These are phyloP conservation scores for Congeria kusceri DNA, from an alignment of 2,888 invertebrate genomes.

Conservation along the genomic window DNA sequence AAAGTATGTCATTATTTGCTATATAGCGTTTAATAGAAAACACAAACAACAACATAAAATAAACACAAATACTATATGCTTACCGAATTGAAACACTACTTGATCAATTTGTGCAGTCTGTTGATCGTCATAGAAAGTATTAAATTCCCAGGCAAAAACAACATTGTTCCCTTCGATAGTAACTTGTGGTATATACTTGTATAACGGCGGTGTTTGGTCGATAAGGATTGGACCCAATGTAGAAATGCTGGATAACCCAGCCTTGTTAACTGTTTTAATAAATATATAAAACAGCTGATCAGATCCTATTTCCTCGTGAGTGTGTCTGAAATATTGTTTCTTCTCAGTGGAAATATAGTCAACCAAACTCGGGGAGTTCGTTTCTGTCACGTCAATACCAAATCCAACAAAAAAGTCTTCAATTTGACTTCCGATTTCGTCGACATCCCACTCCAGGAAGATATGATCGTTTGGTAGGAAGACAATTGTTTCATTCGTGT, in stretches of 20 bases:
- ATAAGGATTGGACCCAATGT: constrained; percentile 63
- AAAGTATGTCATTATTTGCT: too few relatives aligned
- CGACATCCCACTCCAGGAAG: constrained; percentile 49
- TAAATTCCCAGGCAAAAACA: constrained; percentile 49
- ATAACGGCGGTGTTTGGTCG: constrained; percentile 66
- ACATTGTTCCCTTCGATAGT: constrained; percentile 31
- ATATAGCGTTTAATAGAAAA: too few relatives aligned
- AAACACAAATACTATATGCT: neutral
- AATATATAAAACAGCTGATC: constrained; percentile 54
- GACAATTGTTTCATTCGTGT: constrained; percentile 15
- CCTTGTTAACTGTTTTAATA: constrained; percentile 62
- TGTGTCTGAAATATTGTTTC: constrained; percentile 31
- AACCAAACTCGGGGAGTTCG: constrained; percentile 40
- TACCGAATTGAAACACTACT: constrained; percentile 56
- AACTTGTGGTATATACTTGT: constrained; percentile 17
- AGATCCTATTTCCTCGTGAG: constrained; percentile 53
- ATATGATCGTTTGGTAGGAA: constrained; percentile 60
- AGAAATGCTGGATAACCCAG: constrained; percentile 39
- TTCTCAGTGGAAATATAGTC: constrained; percentile 49
- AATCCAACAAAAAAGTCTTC: constrained; percentile 59
- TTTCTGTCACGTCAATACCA: constrained; percentile 11
- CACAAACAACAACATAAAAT: too few relatives aligned
- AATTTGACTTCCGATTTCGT: constrained; percentile 60
- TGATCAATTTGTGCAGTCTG: constrained; percentile 38
- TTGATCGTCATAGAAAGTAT: constrained; percentile 57